Percentiles rank a stretch among this genome's conserved stretches.
Conservation (phyloP, 2,888 invertebrate genomes). For the Willowsia nigromaculata region DNA sequence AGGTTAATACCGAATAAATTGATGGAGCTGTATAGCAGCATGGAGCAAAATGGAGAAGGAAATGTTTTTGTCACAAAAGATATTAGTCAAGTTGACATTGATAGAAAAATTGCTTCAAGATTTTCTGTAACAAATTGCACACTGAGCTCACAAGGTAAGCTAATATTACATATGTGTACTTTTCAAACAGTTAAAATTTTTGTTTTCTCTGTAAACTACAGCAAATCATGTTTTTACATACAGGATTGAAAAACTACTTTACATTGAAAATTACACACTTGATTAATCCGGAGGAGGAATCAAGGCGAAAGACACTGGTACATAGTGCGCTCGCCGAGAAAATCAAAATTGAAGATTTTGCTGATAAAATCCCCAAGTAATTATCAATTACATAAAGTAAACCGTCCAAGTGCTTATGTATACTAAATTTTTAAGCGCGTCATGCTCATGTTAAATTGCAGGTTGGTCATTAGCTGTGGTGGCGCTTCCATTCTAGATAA, state of each 20-base stretch:
- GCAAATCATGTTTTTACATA: too few relatives aligned
- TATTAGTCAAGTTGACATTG: background rate
- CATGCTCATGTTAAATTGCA: background rate
- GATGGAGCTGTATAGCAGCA: background rate
- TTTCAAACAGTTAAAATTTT: background rate
- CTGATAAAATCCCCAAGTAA: conserved; percentile 34
- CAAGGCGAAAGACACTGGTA: background rate
- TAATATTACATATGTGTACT: background rate
- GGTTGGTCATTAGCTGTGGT: conserved; percentile 35
- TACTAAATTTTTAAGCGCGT: too few relatives aligned
- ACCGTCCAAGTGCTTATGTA: background rate
- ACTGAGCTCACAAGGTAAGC: background rate
- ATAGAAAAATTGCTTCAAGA: background rate
- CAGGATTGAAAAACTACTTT: conserved; percentile 6
- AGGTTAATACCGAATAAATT: background rate
- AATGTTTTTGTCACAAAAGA: background rate
- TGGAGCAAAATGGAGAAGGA: background rate
- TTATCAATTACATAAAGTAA: background rate
- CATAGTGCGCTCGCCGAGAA: background rate
- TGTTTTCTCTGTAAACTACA: too few relatives aligned
- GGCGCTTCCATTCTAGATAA: conserved; percentile 21
- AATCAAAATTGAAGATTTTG: background rate
- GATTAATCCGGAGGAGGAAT: background rate
- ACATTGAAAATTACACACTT: background rate
- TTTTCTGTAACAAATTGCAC: conserved; percentile 9